A percentile compares a stretch with the other conserved stretches of the same genome.
These are phyloP conservation scores for Tichodroma muraria DNA, from an alignment of 2,113 vertebrate species.

Conservation along the genomic window DNA sequence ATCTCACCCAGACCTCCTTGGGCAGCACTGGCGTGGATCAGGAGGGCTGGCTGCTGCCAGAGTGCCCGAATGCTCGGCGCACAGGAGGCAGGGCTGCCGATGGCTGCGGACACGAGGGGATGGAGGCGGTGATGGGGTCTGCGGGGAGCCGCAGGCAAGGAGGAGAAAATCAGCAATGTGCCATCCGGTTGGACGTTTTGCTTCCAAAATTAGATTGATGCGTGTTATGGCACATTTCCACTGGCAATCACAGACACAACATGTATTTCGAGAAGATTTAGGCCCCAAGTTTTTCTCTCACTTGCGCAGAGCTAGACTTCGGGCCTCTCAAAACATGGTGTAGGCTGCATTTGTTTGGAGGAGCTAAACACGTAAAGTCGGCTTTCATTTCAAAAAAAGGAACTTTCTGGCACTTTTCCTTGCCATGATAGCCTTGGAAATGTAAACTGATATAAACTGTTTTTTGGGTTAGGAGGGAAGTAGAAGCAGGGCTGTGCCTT, in stretches of 20 bases:
- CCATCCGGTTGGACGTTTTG: slow-evolving; percentile 53
- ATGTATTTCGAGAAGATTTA: slow-evolving; percentile 27
- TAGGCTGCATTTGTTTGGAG: not conserved
- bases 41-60: slow-evolving; percentile 34
- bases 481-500: not conserved
- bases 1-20: not conserved
- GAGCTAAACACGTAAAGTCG: not conserved
- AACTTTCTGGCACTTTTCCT: slow-evolving; percentile 34
- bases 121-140: not conserved
- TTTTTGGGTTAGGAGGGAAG: not conserved
- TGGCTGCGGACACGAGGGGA: not conserved
- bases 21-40: not conserved
- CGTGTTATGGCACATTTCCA: slow-evolving; percentile 51
- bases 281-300: slow-evolving; percentile 30
- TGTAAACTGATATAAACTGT: slow-evolving; percentile 32
- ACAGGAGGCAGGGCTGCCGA: not conserved
- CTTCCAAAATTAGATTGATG: slow-evolving; percentile 58
- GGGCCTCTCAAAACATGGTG: not conserved
- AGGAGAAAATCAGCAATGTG: not conserved
- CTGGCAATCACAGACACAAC: slow-evolving; percentile 35
- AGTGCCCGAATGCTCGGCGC: not conserved
- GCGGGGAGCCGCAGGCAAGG: not conserved
- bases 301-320: not conserved
- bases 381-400: not conserved
- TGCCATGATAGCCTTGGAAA: slow-evolving; percentile 32